These are phyloP conservation scores for Salticus scenicus DNA, from an alignment of 2,888 invertebrate genomes.

Conservation along the genomic window DNA sequence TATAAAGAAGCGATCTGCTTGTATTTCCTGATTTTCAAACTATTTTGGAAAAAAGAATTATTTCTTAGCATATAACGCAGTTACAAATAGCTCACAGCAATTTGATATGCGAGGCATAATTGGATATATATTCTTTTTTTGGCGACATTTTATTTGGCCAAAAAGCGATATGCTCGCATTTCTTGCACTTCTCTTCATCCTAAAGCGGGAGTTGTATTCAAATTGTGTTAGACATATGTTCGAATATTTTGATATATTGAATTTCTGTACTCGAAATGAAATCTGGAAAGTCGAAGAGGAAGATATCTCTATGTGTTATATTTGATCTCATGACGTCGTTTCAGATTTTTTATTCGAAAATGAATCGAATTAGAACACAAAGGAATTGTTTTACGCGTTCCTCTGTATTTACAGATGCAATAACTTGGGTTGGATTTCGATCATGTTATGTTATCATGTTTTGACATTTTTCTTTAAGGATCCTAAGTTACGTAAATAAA, in stretches of 20 bases:
- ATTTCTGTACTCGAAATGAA: background rate
- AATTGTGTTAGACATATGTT: background rate
- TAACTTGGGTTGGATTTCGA: no score
- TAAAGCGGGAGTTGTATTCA: background rate
- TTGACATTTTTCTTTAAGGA: no score
- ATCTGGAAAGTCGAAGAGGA: background rate
- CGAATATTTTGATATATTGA: constrained; percentile 8
- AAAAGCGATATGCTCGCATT: background rate
- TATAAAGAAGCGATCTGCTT: no score
- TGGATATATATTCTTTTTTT: background rate
- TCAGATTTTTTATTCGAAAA: background rate
- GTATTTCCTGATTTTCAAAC: no score
- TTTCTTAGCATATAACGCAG: no score
- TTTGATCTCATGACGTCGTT: background rate
- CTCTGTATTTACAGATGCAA: background rate
- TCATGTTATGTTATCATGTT: no score
- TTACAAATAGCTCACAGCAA: no score
- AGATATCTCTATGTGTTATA: background rate
- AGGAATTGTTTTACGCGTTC: background rate
- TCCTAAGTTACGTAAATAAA: no score
- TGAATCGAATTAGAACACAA: background rate
- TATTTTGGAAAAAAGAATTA: no score
- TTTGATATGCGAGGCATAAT: background rate
- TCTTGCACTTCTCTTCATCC: no score
- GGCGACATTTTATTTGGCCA: background rate